Evolutionary conservation across 2,797 vertebrate genomes (phyloP).

Genomic region (Knipowitschia caucasica): DNA sequence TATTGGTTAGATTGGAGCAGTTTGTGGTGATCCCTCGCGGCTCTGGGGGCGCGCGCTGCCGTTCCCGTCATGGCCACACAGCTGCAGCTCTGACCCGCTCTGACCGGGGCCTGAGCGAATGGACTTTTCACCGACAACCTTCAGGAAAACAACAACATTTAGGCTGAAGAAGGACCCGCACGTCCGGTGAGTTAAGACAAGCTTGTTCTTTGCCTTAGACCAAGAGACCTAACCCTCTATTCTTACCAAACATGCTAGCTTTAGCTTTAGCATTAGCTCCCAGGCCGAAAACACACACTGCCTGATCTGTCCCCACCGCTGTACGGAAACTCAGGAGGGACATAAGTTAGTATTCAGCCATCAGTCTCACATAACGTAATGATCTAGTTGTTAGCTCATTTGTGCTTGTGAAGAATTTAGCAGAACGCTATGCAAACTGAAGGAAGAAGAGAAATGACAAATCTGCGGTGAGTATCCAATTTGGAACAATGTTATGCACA

Average conservation of each 20-base stretch:
- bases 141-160: conserved; percentile 17
- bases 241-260: conserved; percentile 16
- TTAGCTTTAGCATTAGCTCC: conserved; percentile 24
- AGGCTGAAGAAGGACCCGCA: conserved; percentile 19
- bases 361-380: not conserved
- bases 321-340: not conserved
- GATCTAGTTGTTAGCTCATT: too few species aligned
- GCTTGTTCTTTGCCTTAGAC: not conserved
- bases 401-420: not conserved
- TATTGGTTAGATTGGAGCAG: too few species aligned
- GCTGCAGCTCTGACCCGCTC: conserved; percentile 40
- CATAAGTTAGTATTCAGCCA: not conserved
- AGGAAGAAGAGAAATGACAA: not conserved
- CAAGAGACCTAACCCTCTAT: not conserved
- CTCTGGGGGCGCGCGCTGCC: conserved; percentile 52
- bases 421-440: not conserved
- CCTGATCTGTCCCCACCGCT: not conserved
- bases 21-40: too few species aligned
- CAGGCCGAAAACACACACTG: conserved; percentile 39
- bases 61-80: conserved; percentile 54
- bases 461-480: not conserved
- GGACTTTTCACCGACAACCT: conserved; percentile 39
- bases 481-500: not conserved
- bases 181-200: conserved; percentile 44
- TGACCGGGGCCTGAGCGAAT: conserved; percentile 46